Base-by-base conservation (phyloP, 2,797 vertebrate genomes). In the Cottoperca gobio region DNA sequence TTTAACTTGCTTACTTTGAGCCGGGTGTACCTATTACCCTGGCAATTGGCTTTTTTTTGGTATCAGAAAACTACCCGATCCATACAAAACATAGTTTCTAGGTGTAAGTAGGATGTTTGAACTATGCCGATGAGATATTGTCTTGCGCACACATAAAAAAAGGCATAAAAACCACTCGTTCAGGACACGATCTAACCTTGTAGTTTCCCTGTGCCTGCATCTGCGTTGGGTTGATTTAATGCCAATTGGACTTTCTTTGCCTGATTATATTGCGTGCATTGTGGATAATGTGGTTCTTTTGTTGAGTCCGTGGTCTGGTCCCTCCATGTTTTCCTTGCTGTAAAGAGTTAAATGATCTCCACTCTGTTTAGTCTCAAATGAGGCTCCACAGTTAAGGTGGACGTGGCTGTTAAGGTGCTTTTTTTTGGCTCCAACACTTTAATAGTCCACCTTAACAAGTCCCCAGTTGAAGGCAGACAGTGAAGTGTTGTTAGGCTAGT, bases 321-420 rank as follows among this genome's bases (percentile, higher is more conserved):
- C 57, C 2, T 65, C 61, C 65, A 8, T 58, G 33, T 78, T 57
- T 23, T 31, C 58, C 66, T 53, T 61, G 37, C 61, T 70, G 73
- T 53, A 45, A 62, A 69, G 52, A 62, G 80, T 63, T 49, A 62
- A 64, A 60, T 48, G 4, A 70, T 59, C 60, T 50, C 48, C 60
- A 12, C 35, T 61, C 70, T 57, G 24, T 67, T 24, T 21, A 31
- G 40, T 82, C 65, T 57, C 59, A 60, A 65, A 71, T 33, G 11
- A 81, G 40, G 28, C 78, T 74, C 79, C 74, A 43, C 31, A 42
- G 54, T 84, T 65, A 62, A 72, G 70, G 59, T 70, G 73, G 74
- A 79, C 76, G 54, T 79, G 78, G 67, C 45, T 68, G 33, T 71
- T 87, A 86, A 87, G 82, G 86, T 90, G 86, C 83, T 72, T 72